Evolutionary conservation across 2,797 vertebrate species (phyloP), one percentile per base, ranked within the genome.

Genomic region (Kryptopterus vitreolus): DNA sequence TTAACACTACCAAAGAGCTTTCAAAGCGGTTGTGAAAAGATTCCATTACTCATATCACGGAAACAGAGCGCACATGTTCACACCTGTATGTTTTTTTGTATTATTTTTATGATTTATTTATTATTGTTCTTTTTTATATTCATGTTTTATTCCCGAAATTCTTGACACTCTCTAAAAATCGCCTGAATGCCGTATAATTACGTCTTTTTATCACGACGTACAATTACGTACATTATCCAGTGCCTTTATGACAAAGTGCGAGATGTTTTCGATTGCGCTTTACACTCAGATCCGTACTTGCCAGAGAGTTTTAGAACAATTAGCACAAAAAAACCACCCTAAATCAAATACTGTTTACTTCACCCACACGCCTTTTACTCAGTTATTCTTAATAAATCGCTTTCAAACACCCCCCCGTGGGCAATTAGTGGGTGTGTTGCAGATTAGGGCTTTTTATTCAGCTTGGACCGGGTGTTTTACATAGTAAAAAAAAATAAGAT

Each of bases 201-300:
- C 6, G 38, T 43, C 8, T 43, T 43, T n/a, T 43, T 43, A 43
- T 43, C 1, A 43, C 10, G 38, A 10, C 38, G 10, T 43, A 43
- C 10, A 43, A 43, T 43, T 43, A 43, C 10, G 38, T 43, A n/a
- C n/a, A n/a, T n/a, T n/a, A 43, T 43, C 38, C 11, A 16, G 24
- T 24, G 33, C 7, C 8, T 58, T 57, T 15, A 16, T 73, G 33
- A 33, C 53, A 11, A 43, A 58, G 22, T 18, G 53, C 43, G 22
- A 8, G 22, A 38, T 0, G 6, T 73, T 58, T 38, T 10, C 16
- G 20, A 38, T 7, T 24, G 31, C 52, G 26, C 26, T 22, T 53
- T 71, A 20, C n/a, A 7, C 38, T 22, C 48, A 53, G 48, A 71
- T 71, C 66, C 46, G 10, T 70, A 31, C 46, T 70, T 70, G 66